Base-by-base conservation (phyloP, 2,888 invertebrate species). In the Cataglyphis cursor region DNA sequence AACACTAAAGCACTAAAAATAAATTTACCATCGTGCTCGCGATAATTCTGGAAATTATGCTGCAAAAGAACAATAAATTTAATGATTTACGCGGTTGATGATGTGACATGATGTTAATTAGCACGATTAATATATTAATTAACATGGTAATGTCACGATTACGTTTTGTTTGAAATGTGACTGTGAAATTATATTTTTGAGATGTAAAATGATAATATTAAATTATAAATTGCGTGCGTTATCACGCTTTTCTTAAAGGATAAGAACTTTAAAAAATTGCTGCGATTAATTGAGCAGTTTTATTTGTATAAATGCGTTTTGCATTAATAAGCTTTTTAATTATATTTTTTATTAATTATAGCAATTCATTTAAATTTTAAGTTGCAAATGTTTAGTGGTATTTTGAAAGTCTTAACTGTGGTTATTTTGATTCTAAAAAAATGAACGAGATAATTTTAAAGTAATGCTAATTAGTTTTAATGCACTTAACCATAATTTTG, bases 1-100 rank as follows among this genome's bases (percentile, higher is more conserved):
- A 41, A 15, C 15, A 24, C 6, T 65, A 65, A 65, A 65, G 21
- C 15, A 24, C 6, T 65, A 65, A 65, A 65, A 65, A 65, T 65
- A 65, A 44, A 41, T 28, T 61, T 61, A 61, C 15, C 6, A 28
- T 38, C 44, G 8, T 9, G 24, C 41, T 41, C 41, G 24, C 8
- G 24, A 21, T 21, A 44, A 41, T 65, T 21, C 8, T 65, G 44
- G 24, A 12, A 44, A 41, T 65, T 21, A 24, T 64, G 21, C 6
- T 28, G 3, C 3, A 24, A 6, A 8, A 15, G 24, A 44, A 65
- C 4, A 35, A 65, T 65, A 65, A 65, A 65, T 65, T 24, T 41
- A 21, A 31, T 44, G 8, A 65, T 65, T 65, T 15, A 44, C 44
- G 8, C 21, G 21, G 0, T 15, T 3, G 41, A 38, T 21, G 6